phyloP scores from a whole-genome alignment of 2,888 invertebrate genomes.

The Lycia hirtaria region DNA sequence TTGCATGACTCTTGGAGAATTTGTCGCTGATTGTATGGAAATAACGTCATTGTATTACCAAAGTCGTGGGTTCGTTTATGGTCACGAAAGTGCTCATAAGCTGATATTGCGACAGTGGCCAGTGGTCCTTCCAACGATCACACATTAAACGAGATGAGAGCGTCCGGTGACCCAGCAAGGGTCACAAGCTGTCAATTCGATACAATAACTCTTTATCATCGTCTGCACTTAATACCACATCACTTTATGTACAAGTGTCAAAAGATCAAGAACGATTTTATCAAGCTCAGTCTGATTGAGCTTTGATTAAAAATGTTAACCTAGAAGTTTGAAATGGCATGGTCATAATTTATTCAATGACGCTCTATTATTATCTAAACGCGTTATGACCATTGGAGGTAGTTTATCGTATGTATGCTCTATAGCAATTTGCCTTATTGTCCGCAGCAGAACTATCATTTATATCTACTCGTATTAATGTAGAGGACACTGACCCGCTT shows the following conservation, averaged over 20 bases:
- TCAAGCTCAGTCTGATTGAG: constrained; percentile 37
- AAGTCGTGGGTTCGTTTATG: constrained; percentile 43
- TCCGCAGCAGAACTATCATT: constrained; percentile 61
- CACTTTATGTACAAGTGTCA: constrained; percentile 40
- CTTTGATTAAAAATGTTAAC: constrained; percentile 27
- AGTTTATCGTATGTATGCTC: constrained; percentile 53
- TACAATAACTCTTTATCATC: constrained; percentile 53
- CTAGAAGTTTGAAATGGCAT: constrained; percentile 31
- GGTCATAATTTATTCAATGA: constrained; percentile 43
- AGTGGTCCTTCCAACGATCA: constrained; percentile 38
- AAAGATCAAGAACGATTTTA: constrained; percentile 33
- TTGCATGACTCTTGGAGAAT: constrained; percentile 39
- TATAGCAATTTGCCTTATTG: constrained; percentile 69
- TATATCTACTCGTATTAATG: constrained; percentile 59
- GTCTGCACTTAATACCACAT: constrained; percentile 45
- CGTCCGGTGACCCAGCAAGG: constrained; percentile 60
- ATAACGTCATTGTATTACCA: constrained; percentile 40
- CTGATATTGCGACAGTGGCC: constrained; percentile 47
- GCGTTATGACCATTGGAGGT: constrained; percentile 50
- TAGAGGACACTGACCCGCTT: constrained; percentile 71
- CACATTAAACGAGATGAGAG: constrained; percentile 56
- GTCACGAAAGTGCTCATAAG: constrained; percentile 38
- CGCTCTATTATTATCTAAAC: constrained; percentile 48
- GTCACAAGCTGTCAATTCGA: constrained; percentile 59
- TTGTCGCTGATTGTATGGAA: constrained; percentile 40